These are phyloP conservation scores for Anaspis maculata DNA, from an alignment of 2,888 invertebrate genomes.

Conservation along the genomic window DNA sequence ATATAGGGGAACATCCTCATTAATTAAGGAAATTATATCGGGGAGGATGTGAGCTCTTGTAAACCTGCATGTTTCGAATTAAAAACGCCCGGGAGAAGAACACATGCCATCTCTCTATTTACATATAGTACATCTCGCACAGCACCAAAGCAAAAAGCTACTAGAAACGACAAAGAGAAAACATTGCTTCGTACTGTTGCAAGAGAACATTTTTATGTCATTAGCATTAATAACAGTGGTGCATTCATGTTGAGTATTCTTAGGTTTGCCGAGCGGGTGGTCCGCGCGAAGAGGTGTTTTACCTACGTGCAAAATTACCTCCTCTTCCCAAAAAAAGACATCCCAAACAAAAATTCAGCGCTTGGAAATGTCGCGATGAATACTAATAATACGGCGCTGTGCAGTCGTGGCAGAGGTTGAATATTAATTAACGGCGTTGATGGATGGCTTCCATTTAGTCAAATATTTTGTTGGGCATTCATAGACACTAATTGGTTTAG, in stretches of 20 bases:
- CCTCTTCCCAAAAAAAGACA: background rate
- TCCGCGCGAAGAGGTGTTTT: conserved; percentile 10
- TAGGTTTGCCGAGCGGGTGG: no score
- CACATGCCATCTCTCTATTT: conserved; percentile 7
- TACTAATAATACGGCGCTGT: conserved; percentile 2
- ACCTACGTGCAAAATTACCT: conserved; percentile 12
- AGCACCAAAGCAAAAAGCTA: no score
- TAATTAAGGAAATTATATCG: conserved; percentile 22
- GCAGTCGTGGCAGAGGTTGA: no score
- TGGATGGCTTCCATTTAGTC: conserved; percentile 5
- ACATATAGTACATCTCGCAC: no score
- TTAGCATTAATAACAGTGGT: conserved; percentile 2
- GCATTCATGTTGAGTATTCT: conserved; percentile 17
- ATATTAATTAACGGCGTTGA: conserved; percentile 8
- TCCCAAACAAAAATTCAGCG: background rate
- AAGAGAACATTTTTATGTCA: conserved; percentile 5
- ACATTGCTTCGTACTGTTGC: no score
- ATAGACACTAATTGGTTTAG: conserved; percentile 3
- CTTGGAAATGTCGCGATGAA: conserved; percentile 2
- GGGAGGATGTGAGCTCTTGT: conserved; percentile 23
- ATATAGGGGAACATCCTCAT: conserved; percentile 17
- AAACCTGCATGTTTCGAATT: conserved; percentile 12
- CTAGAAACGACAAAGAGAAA: no score
- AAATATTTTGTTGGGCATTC: no score
- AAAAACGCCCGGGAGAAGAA: conserved; percentile 8